phyloP scores from a whole-genome alignment of 2,888 invertebrate genomes.

The Ectobius pallidus region DNA sequence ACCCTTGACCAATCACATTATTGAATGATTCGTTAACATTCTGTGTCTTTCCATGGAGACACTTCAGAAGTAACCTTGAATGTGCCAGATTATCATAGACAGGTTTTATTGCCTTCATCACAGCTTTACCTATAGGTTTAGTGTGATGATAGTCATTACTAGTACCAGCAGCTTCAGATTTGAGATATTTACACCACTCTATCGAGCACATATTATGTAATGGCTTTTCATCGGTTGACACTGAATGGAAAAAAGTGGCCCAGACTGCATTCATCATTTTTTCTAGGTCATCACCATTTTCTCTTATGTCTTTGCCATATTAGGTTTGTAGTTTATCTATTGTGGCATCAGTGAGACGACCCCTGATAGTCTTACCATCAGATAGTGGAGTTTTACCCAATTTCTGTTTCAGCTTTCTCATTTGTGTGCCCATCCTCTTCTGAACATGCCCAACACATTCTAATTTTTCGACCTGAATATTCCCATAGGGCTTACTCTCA shows the following conservation, averaged over 20 bases:
- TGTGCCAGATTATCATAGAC: not conserved
- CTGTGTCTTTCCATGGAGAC: not conserved
- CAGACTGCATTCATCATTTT: not conserved
- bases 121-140: too few relatives aligned
- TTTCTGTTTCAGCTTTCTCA: not conserved
- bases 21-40: too few relatives aligned
- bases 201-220: too few relatives aligned
- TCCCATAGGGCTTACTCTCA: constrained; percentile 23
- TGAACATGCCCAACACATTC: too few relatives aligned
- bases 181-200: constrained; percentile 18
- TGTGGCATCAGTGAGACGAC: not conserved
- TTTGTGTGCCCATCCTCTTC: constrained; percentile 17
- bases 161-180: not conserved
- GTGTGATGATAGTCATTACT: too few relatives aligned
- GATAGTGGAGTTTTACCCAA: not conserved
- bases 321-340: not conserved
- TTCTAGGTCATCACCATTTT: not conserved
- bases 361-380: not conserved
- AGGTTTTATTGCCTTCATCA: too few relatives aligned
- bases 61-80: not conserved
- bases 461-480: constrained; percentile 8
- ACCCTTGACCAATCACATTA: too few relatives aligned
- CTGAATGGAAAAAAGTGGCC: not conserved
- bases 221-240: too few relatives aligned
- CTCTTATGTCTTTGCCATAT: constrained; percentile 2